phyloP scores from a whole-genome alignment of 1,140 invertebrate species.

The Sycophaga agraensis region DNA sequence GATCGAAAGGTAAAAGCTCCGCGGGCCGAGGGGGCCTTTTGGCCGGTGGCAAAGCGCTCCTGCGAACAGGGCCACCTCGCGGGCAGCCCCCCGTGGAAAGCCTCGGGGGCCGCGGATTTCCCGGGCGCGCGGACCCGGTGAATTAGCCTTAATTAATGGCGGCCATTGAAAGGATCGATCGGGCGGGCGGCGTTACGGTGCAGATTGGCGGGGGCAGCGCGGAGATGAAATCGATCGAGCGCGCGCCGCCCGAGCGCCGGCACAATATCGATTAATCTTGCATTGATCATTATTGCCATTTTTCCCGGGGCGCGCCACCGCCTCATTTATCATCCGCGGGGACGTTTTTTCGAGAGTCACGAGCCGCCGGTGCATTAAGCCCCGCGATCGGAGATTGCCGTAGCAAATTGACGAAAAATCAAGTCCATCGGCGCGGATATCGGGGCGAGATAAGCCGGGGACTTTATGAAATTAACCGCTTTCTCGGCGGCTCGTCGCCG shows the following conservation, averaged over 20 bases:
- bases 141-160: slow-evolving; percentile 24
- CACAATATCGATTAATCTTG: slow-evolving; percentile 32
- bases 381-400: slow-evolving; percentile 7
- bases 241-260: slow-evolving; percentile 1
- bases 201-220: slow-evolving; percentile 3
- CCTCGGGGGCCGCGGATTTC: too few species aligned
- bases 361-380: neutral
- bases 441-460: slow-evolving; percentile 3
- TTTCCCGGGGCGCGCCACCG: slow-evolving; percentile 15
- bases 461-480: slow-evolving; percentile 22
- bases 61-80: too few species aligned
- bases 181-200: slow-evolving; percentile 6
- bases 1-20: too few species aligned
- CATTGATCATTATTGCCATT: slow-evolving; percentile 32
- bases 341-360: slow-evolving; percentile 8
- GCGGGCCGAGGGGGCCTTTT: too few species aligned
- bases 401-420: slow-evolving; percentile 30
- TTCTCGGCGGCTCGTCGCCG: too few species aligned
- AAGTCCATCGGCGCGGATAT: slow-evolving; percentile 4
- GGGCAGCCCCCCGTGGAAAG: too few species aligned
- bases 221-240: slow-evolving; percentile 22
- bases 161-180: slow-evolving; percentile 1
- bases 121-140: too few species aligned
- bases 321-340: slow-evolving; percentile 26
- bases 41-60: too few species aligned